Percentiles rank a stretch among this genome's conserved stretches.
phyloP scores from a whole-genome alignment of 2,888 invertebrate genomes.

The Pantelozetes paolii region DNA sequence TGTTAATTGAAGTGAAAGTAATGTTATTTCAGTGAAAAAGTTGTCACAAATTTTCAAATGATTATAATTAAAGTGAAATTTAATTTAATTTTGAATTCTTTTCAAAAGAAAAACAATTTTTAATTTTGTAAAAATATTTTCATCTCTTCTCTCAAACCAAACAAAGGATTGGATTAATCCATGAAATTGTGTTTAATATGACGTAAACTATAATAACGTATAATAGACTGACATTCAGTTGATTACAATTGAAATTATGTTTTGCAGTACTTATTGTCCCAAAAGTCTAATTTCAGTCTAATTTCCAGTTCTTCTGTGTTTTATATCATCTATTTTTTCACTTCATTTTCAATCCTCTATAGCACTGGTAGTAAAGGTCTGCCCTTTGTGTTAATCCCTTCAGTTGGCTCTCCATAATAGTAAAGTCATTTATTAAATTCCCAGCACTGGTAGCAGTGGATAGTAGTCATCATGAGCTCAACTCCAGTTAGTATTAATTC shows the following conservation, averaged over 20 bases:
- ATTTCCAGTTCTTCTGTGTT: neutral
- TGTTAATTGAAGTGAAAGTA: constrained; percentile 2
- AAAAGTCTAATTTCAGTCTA: neutral
- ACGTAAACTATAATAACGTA: neutral
- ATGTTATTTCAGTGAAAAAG: neutral
- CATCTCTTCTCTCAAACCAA: neutral
- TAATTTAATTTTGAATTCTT: constrained; percentile 20
- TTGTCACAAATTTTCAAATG: neutral
- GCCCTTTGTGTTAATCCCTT: constrained; percentile 33
- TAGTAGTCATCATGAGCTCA: constrained; percentile 28
- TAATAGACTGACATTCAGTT: neutral
- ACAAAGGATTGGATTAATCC: neutral
- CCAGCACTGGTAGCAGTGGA: constrained; percentile 16
- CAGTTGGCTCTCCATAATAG: constrained; percentile 25
- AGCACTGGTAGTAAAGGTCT: constrained; percentile 7
- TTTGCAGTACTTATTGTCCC: neutral
- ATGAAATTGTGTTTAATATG: no score
- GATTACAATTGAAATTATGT: constrained; percentile 29
- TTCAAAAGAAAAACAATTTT: neutral
- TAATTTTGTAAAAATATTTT: neutral
- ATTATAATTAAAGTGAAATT: neutral
- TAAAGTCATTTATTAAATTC: constrained; percentile 33
- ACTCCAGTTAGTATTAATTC: constrained; percentile 26
- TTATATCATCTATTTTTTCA: constrained; percentile 25
- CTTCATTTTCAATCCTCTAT: neutral